These are phyloP conservation scores for Nematopogon swammerdamellus DNA, from an alignment of 2,888 invertebrate genomes.

Conservation along the genomic window DNA sequence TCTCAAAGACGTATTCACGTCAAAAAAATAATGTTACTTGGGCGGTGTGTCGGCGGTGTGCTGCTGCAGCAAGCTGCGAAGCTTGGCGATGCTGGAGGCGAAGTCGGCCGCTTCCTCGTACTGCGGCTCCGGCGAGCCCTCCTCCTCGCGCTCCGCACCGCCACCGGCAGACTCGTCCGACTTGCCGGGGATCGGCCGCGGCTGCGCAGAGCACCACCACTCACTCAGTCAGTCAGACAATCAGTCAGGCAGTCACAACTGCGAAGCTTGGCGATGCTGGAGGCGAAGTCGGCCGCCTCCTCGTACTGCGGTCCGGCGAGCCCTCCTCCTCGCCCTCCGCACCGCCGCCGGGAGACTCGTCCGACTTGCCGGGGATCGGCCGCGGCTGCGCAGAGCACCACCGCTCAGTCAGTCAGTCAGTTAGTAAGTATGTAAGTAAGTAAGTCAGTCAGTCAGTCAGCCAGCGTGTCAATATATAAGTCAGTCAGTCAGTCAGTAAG, in stretches of 20 bases:
- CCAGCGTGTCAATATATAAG: no score
- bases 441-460: no score
- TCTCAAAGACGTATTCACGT: no score
- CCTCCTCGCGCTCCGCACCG: constrained; percentile 5
- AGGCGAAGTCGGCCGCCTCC: constrained; percentile 68
- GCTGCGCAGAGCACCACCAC: not conserved
- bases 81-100: constrained; percentile 68
- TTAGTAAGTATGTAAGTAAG: no score
- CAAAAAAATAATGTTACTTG: no score
- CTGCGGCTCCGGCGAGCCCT: constrained; percentile 64
- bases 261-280: constrained; percentile 67
- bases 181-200: not conserved
- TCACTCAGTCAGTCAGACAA: no score
- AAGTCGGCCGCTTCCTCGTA: constrained; percentile 72
- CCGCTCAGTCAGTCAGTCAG: no score
- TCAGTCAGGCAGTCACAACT: no score
- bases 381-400: not conserved
- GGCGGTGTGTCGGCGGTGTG: constrained; percentile 21
- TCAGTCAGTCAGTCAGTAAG: no score
- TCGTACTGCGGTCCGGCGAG: constrained; percentile 70
- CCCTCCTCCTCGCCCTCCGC: constrained; percentile 22
- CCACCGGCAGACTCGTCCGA: constrained; percentile 1
- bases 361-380: not conserved
- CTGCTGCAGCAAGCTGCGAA: constrained; percentile 63
- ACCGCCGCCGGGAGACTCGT: constrained; percentile 2